A percentile compares a stretch with the other conserved stretches of the same genome.
phyloP scores from a whole-genome alignment of 2,888 invertebrate genomes.

The Limnephilus lunatus region DNA sequence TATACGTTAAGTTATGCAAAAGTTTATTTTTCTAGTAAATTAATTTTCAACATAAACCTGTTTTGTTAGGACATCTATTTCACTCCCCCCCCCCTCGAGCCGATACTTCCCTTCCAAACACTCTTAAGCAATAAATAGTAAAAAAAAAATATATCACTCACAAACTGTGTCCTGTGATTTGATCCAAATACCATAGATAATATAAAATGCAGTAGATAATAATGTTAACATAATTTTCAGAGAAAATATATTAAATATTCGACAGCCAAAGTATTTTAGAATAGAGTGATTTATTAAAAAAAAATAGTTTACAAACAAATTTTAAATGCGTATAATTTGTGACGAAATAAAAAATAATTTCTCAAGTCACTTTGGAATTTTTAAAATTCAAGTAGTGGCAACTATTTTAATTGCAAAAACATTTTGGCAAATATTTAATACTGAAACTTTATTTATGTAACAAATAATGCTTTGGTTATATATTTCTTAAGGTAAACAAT shows the following conservation, averaged over 20 bases:
- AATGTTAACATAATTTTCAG: not conserved
- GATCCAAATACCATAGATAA: constrained; percentile 10
- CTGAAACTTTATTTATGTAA: constrained; percentile 23
- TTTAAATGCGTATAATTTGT: not conserved
- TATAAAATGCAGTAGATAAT: not conserved
- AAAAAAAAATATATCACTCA: not conserved
- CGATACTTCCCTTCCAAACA: not conserved
- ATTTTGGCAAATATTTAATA: constrained; percentile 32
- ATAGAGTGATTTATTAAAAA: not conserved
- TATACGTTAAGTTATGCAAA: constrained; percentile 3
- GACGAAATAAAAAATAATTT: not conserved
- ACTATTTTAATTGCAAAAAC: constrained; percentile 5
- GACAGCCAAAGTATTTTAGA: not conserved
- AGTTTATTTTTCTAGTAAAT: constrained; percentile 18
- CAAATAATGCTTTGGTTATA: constrained; percentile 26
- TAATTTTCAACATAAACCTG: not conserved
- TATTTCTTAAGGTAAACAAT: constrained; percentile 11
- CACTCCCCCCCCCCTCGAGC: constrained; percentile 2
- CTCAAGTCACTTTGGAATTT: not conserved
- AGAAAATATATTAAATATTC: not conserved
- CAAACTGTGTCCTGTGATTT: not conserved
- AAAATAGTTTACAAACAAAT: not conserved
- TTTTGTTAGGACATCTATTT: not conserved
- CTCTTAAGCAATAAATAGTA: not conserved
- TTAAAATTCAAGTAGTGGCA: not conserved